Percentiles rank a stretch among this genome's conserved stretches.
These are phyloP conservation scores for Odontesthes bonariensis DNA, from an alignment of 2,113 vertebrate species.

Conservation along the genomic window DNA sequence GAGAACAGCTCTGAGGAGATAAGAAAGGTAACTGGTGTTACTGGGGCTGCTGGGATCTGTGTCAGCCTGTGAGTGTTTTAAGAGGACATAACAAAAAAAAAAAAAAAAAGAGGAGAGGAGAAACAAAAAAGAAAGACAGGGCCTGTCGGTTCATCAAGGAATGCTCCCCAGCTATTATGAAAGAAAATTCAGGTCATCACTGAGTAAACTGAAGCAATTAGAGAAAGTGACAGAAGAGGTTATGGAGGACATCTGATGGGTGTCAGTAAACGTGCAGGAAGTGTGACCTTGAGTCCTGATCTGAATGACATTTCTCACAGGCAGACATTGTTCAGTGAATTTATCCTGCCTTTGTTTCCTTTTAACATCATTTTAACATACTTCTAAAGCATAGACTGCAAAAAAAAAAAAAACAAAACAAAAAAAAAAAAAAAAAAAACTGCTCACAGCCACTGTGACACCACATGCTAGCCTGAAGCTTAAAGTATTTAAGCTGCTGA, in stretches of 20 bases:
- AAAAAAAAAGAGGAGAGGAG: not conserved
- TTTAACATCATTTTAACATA: too few relatives aligned
- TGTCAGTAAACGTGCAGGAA: not conserved
- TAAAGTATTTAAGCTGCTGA: too few relatives aligned
- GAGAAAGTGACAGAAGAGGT: not conserved
- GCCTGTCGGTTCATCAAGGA: slow-evolving; percentile 26
- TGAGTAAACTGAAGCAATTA: slow-evolving; percentile 15
- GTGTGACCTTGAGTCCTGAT: not conserved
- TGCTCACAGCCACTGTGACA: too few relatives aligned
- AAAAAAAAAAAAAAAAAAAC: too few relatives aligned
- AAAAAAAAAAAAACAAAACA: too few relatives aligned
- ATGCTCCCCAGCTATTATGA: slow-evolving; percentile 24
- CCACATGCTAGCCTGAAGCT: too few relatives aligned
- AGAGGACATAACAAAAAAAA: not conserved
- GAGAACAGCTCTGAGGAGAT: slow-evolving; percentile 99
- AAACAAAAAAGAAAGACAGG: slow-evolving; percentile 34
- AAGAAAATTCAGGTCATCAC: slow-evolving; percentile 18
- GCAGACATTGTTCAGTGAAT: not conserved
- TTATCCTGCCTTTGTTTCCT: not conserved
- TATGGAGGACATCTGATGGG: not conserved
- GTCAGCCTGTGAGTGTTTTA: slow-evolving; percentile 19
- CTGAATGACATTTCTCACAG: not conserved
- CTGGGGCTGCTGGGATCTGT: slow-evolving; percentile 64
- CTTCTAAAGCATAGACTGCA: too few relatives aligned
- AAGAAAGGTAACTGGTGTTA: slow-evolving; percentile 91